A percentile compares a stretch with the other conserved stretches of the same genome.
These are phyloP conservation scores for Xenops minutus DNA, from an alignment of 2,797 vertebrate genomes.

Conservation along the genomic window DNA sequence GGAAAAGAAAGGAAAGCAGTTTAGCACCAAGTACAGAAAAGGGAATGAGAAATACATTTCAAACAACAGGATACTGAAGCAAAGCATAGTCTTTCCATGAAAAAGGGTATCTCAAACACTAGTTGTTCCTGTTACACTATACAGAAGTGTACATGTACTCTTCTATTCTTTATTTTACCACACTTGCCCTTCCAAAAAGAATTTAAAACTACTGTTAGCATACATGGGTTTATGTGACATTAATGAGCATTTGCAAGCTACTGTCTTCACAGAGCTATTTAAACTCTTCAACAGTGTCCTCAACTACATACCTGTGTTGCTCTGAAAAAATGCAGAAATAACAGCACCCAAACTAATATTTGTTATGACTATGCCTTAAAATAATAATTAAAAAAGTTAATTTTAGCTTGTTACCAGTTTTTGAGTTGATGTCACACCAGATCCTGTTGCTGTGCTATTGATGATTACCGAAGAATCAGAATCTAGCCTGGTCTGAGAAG, in stretches of 20 bases:
- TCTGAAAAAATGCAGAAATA: not conserved
- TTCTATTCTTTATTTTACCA: not conserved
- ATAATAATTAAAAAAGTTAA: not conserved
- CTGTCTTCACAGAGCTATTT: not conserved
- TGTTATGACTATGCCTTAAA: not conserved
- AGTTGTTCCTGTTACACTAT: not conserved
- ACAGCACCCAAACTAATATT: not conserved
- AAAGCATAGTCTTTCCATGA: not conserved
- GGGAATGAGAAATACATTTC: not conserved
- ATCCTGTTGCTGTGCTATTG: conserved; percentile 71
- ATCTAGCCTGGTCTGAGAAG: conserved; percentile 70
- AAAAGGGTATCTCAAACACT: not conserved
- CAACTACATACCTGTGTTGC: not conserved
- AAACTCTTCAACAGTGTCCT: not conserved
- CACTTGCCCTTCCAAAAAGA: not conserved
- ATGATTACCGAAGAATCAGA: conserved; percentile 67
- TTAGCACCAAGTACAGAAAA: not conserved
- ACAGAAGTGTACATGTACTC: accelerated
- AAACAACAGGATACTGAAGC: not conserved
- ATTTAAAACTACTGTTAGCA: not conserved
- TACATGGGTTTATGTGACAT: not conserved
- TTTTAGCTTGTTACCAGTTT: conserved; percentile 76
- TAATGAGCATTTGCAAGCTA: not conserved
- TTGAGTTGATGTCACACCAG: conserved; percentile 68
- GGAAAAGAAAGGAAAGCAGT: not conserved